Percentiles rank a stretch among this genome's conserved stretches.
Evolutionary conservation across 1,140 invertebrate species (phyloP).

Genomic region (Ceratitis capitata): DNA sequence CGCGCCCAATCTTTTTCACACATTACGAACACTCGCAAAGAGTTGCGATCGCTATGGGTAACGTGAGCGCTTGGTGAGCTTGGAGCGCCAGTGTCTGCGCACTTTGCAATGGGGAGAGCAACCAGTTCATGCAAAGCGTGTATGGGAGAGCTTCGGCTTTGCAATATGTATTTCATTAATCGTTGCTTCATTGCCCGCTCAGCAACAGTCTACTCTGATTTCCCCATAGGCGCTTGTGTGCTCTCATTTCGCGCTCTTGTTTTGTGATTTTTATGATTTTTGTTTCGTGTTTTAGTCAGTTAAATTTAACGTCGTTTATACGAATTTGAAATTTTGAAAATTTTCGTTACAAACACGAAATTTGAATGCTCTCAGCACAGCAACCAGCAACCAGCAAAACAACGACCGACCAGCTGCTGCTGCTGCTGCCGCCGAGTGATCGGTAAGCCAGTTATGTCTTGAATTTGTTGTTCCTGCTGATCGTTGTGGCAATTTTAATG

Average conservation of each 20-base stretch:
- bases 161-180: neutral
- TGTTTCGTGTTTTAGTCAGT: too few species aligned
- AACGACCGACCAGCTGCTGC: neutral
- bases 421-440: neutral
- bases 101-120: neutral
- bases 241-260: neutral
- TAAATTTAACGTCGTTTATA: conserved; percentile 4
- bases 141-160: neutral
- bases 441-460: neutral
- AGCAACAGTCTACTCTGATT: neutral
- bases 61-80: neutral
- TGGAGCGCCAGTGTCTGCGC: neutral
- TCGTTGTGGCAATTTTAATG: neutral
- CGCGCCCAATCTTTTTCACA: neutral
- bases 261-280: too few species aligned
- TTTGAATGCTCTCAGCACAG: neutral
- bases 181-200: neutral
- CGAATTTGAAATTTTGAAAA: conserved; percentile 28
- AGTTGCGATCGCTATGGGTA: neutral
- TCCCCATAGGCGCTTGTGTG: neutral
- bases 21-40: neutral
- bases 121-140: neutral
- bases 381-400: neutral
- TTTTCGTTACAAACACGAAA: conserved; percentile 21
- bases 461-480: neutral